phyloP scores from a whole-genome alignment of 1,140 invertebrate genomes.

The Drosophila ficusphila region DNA sequence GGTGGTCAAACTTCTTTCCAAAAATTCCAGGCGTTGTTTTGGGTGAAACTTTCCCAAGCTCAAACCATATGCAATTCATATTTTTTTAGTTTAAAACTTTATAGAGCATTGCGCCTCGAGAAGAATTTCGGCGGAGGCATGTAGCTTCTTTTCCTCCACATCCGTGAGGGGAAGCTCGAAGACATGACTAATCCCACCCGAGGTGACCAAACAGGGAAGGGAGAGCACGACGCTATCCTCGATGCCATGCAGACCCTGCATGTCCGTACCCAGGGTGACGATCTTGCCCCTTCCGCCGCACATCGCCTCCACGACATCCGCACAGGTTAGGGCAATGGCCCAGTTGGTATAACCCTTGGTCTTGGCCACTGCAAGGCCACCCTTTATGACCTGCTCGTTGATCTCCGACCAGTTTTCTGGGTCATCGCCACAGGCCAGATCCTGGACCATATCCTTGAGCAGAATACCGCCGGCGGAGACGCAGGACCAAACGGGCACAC shows the following conservation, averaged over 20 bases:
- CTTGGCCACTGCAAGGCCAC: conserved; percentile 92
- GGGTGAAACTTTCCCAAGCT: no score
- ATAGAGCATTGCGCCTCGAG: conserved; percentile 20
- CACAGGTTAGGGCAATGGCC: conserved; percentile 92
- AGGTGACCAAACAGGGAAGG: conserved; percentile 87
- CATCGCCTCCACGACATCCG: conserved; percentile 89
- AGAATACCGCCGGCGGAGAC: conserved; percentile 72
- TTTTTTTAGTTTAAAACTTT: conserved; percentile 1
- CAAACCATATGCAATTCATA: no score
- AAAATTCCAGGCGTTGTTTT: no score
- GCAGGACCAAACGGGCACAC: conserved; percentile 94
- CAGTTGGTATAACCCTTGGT: conserved; percentile 95
- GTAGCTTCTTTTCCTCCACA: conserved; percentile 4
- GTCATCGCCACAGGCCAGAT: conserved; percentile 89
- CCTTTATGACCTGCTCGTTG: conserved; percentile 90
- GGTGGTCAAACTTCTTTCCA: no score
- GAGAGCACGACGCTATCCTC: conserved; percentile 92
- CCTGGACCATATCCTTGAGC: conserved; percentile 89
- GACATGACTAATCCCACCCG: conserved; percentile 30
- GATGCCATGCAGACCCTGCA: conserved; percentile 91
- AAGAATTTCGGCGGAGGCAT: conserved; percentile 12
- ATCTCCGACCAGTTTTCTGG: conserved; percentile 90
- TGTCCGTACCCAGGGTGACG: conserved; percentile 91
- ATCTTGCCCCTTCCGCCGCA: conserved; percentile 87
- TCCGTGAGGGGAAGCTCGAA: conserved; percentile 18